Conservation (phyloP, 2,113 vertebrate genomes). For the Brachyhypopomus occidentalis region DNA sequence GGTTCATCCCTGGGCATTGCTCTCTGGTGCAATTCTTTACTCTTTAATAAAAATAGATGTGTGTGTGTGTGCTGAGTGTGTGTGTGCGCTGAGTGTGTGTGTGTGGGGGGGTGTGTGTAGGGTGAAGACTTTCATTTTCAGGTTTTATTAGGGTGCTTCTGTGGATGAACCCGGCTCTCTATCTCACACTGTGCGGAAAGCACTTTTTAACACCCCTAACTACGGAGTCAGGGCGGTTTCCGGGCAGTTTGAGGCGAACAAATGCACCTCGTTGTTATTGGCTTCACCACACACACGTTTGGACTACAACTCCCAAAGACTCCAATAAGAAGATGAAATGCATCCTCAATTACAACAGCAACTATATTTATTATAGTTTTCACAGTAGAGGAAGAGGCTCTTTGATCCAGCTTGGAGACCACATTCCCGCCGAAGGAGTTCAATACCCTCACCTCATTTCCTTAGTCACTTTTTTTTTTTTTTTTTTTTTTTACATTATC, state of each 20-base stretch:
- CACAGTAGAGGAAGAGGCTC: constrained; percentile 9
- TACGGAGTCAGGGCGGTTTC: constrained; percentile 38
- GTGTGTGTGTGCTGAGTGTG: neutral
- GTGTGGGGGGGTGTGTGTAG: neutral
- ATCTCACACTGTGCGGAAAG: constrained; percentile 31
- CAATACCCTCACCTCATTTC: constrained; percentile 51
- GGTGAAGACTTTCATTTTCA: constrained; percentile 15
- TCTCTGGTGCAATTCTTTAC: neutral
- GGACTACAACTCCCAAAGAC: constrained; percentile 24
- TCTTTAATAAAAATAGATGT: constrained; percentile 32
- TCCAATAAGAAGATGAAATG: constrained; percentile 24
- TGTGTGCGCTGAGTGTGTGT: neutral
- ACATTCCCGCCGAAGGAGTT: constrained; percentile 28
- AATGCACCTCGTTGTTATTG: constrained; percentile 32
- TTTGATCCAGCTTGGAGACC: constrained; percentile 20
- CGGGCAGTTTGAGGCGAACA: constrained; percentile 23
- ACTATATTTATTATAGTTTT: constrained; percentile 32
- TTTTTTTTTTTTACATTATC: constrained; percentile 42
- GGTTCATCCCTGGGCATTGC: neutral
- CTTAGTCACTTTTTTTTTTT: constrained; percentile 32
- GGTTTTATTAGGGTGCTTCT: constrained; percentile 24
- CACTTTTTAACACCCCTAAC: constrained; percentile 42
- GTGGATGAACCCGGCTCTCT: constrained; percentile 19
- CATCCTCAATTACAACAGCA: constrained; percentile 24
- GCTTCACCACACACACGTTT: constrained; percentile 2